phyloP scores from a whole-genome alignment of 2,888 invertebrate genomes.

The Conistra vaccinii region DNA sequence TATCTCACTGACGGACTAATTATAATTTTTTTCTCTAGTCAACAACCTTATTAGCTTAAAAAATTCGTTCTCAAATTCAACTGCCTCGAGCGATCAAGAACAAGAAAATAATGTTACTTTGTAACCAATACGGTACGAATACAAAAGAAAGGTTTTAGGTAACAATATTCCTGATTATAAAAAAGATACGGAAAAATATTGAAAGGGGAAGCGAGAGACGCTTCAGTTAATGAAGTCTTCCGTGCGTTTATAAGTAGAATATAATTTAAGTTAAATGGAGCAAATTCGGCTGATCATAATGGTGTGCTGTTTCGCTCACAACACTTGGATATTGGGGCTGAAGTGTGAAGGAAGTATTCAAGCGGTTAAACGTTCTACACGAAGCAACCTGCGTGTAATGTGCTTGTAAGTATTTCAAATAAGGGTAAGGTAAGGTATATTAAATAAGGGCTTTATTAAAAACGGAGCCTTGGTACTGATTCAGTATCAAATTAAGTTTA shows the following conservation, averaged over 20 bases:
- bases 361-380: conserved; percentile 26
- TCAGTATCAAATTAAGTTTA: not conserved
- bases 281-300: conserved; percentile 70
- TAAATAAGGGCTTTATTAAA: conserved; percentile 16
- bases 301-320: conserved; percentile 66
- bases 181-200: conserved; percentile 43
- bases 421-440: conserved; percentile 23
- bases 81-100: conserved; percentile 38
- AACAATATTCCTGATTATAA: conserved; percentile 52
- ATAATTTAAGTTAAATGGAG: conserved; percentile 69
- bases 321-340: conserved; percentile 56
- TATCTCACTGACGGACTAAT: no score
- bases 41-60: conserved; percentile 1
- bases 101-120: conserved; percentile 37
- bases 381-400: conserved; percentile 13
- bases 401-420: conserved; percentile 40
- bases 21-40: no score
- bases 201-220: conserved; percentile 47
- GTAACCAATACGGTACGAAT: conserved; percentile 35
- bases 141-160: conserved; percentile 27
- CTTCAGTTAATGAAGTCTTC: conserved; percentile 54
- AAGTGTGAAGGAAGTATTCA: conserved; percentile 40
- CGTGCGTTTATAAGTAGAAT: conserved; percentile 57
- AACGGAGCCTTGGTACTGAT: not conserved
- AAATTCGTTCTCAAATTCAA: conserved; percentile 22